These are phyloP conservation scores for Drosophila pallidifrons DNA, from an alignment of 1,140 invertebrate genomes.

Conservation along the genomic window DNA sequence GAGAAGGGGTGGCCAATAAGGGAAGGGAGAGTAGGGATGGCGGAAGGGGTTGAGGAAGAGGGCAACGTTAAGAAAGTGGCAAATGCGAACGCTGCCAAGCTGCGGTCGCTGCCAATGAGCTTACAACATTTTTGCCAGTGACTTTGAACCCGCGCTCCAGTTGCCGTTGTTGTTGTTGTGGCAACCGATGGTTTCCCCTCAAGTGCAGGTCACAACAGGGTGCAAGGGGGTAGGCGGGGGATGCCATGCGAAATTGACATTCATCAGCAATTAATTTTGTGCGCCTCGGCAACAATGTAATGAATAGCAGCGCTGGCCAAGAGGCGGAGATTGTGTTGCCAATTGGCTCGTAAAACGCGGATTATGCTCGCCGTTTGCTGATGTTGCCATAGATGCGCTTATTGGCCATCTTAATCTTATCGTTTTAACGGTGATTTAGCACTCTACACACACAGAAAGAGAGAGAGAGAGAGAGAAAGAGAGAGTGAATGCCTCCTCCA, in stretches of 20 bases:
- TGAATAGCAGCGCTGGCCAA: constrained; percentile 15
- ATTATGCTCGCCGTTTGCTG: constrained; percentile 51
- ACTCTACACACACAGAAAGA: constrained; percentile 31
- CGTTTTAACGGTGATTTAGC: constrained; percentile 81
- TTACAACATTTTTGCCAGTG: constrained; percentile 83
- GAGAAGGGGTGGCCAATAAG: background rate
- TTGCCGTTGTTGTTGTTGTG: constrained; percentile 4
- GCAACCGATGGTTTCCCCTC: background rate
- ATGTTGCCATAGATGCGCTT: constrained; percentile 38
- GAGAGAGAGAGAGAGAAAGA: background rate
- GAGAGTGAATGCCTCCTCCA: constrained; percentile 12
- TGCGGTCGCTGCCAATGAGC: constrained; percentile 53
- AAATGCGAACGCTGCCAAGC: constrained; percentile 34
- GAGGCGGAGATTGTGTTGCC: constrained; percentile 62
- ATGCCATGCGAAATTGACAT: constrained; percentile 55
- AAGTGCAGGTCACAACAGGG: background rate
- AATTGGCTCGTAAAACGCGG: constrained; percentile 77
- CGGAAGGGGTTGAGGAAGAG: too few species aligned
- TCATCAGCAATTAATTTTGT: constrained; percentile 84
- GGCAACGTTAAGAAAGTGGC: constrained; percentile 39
- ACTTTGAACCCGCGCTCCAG: constrained; percentile 70
- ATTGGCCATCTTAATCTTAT: constrained; percentile 72
- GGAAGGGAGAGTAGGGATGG: background rate
- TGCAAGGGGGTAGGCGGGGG: constrained; percentile 1
- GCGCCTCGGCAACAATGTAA: constrained; percentile 79